Evolutionary conservation across 1,140 invertebrate genomes (phyloP), one percentile per base, ranked within the genome.

Genomic region (Monochamus saltuarius): DNA sequence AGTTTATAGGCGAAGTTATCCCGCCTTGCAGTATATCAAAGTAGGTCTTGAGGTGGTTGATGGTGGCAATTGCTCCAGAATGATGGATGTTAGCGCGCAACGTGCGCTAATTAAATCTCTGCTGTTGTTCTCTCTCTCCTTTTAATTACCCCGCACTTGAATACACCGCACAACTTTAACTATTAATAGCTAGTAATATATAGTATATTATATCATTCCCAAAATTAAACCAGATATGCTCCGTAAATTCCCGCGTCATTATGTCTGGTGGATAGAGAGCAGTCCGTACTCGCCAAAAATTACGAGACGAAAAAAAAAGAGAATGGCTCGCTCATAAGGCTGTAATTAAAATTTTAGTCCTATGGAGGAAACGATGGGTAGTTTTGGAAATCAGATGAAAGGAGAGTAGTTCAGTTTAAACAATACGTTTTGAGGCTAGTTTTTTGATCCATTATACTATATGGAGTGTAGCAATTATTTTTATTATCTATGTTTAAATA

Each of bases 131-230:
- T 64, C 62, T 64, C 62, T 55, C 57, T 60, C 62, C 50, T 64
- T 64, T 64, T 64, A 64, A 64, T 64, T 64, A 64, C 56, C 57
- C 62, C 46, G 40, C 59, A 64, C 62, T 64, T 64, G 62, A 64
- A 64, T 64, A 64, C 54, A 64, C 62, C 62, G 53, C 62, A 64
- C 49, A 64, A 64, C 62, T 64, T 64, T 64, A 64, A 64, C 51
- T 64, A 64, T 64, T 64, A 64, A 64, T 64, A 59, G 52, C 57
- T 64, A 40, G 35, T 59, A 64, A 64, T 64, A 64, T 64, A 64
- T 64, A 55, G 52, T 56, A 56, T 54, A 56, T 64, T 64, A 64
- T 64, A 64, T 64, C 52, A 64, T 64, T 60, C 53, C 52, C 50
- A 40, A 64, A 59, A 64, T 64, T 64, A 51, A 56, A 64, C 43